Evolutionary conservation across 2,797 vertebrate species (phyloP), one percentile per base, ranked within the genome.

Genomic region (Rhabdophis nuchalis): DNA sequence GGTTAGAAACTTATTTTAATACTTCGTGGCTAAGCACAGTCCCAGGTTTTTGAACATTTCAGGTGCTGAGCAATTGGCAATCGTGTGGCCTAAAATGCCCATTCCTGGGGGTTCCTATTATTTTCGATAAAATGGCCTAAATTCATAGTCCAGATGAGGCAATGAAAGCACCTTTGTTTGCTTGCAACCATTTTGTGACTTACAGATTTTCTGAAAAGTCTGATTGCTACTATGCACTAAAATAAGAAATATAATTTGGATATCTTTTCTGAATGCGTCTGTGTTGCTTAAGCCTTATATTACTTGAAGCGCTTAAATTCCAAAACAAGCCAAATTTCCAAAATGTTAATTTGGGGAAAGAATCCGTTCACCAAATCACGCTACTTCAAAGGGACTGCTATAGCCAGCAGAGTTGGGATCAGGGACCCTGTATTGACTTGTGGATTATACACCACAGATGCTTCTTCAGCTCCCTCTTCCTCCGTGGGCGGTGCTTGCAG

Each of bases 1-100:
- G 99, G 99, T 99, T 99, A 99, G 99, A 99, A 99, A 99, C 99
- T 99, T 99, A 99, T 99, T 99, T 99, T 99, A 99, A 99, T 98
- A 98, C 98, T 99, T 99, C 98, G 98, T 99, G 99, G 99, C 99
- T 99, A 99, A 98, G 98, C 97, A 98, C 98, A 99, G 98, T 99
- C 98, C 98, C 98, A 98, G 96, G 95, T 97, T 61, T 96, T 96
- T 94, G 87, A 96, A 97, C 95, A 95, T 97, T 94, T 85, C 86
- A 92, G 97, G 96, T 95, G 94, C 95, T 95, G 57, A 91, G 95
- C 96, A 97, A 98, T 98, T 98, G 96, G 97, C 97, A 93, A 93
- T 94, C 97, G 97, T 97, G 95, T 98, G 97, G 96, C 97, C 96
- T 96, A 95, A 96, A 96, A 97, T 94, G 94, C 20, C 93, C 94